Percentiles rank a stretch among this genome's conserved stretches.
Evolutionary conservation across 2,888 invertebrate genomes (phyloP).

Genomic region (Didymodactylos carnosus): DNA sequence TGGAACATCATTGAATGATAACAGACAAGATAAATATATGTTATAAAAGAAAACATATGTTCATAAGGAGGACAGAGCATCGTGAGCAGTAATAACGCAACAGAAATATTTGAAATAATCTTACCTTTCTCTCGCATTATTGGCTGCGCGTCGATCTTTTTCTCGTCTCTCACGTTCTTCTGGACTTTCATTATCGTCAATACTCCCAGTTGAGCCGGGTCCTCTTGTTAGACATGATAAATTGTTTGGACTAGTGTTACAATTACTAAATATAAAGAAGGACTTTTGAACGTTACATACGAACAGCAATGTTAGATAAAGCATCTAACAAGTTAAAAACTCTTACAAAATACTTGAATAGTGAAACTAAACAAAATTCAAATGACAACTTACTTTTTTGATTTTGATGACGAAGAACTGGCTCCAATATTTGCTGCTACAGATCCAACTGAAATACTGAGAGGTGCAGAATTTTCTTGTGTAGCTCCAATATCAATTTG

Average conservation of each 20-base stretch:
- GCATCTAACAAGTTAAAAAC: too few species aligned
- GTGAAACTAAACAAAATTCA: background rate
- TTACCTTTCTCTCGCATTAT: slow-evolving; percentile 75
- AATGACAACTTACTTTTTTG: background rate
- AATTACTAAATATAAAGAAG: too few species aligned
- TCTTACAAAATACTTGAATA: background rate
- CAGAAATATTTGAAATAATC: too few species aligned
- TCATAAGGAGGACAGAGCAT: too few species aligned
- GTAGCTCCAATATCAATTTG: background rate
- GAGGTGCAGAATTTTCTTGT: background rate
- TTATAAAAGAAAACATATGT: too few species aligned
- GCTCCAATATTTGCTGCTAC: background rate
- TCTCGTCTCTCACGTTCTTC: slow-evolving; percentile 38
- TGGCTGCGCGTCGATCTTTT: slow-evolving; percentile 83
- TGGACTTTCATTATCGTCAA: slow-evolving; percentile 6
- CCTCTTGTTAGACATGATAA: background rate
- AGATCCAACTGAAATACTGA: background rate
- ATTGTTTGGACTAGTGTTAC: background rate
- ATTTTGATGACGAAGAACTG: background rate
- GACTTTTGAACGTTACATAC: too few species aligned
- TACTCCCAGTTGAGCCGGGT: background rate
- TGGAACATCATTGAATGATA: too few species aligned
- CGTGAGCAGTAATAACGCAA: too few species aligned
- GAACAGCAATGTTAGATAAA: too few species aligned
- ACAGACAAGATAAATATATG: too few species aligned